These are phyloP conservation scores for Prenolepis imparis DNA, from an alignment of 2,888 invertebrate species.

Conservation along the genomic window DNA sequence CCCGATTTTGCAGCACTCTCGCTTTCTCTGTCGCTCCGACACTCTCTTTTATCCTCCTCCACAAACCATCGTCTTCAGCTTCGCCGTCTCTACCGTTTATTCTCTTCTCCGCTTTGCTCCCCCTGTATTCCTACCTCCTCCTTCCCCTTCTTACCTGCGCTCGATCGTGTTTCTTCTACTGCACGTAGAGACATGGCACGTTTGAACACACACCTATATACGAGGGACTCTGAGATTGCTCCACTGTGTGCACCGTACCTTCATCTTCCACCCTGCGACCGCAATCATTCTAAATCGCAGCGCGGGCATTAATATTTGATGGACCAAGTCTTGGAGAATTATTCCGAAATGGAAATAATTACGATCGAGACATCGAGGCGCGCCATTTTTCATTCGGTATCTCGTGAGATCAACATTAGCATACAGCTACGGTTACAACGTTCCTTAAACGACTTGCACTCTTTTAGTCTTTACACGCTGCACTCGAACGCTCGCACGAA, in stretches of 20 bases:
- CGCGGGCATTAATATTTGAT: slow-evolving; percentile 80
- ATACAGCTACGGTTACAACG: slow-evolving; percentile 19
- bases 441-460: slow-evolving; percentile 32
- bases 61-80: slow-evolving; percentile 42
- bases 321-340: slow-evolving; percentile 71
- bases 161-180: slow-evolving; percentile 55
- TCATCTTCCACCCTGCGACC: slow-evolving; percentile 69
- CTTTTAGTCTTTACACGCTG: slow-evolving; percentile 46
- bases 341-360: slow-evolving; percentile 74
- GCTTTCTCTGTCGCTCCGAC: slow-evolving; percentile 25
- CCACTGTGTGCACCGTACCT: slow-evolving; percentile 47
- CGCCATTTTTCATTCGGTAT: slow-evolving; percentile 41
- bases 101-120: not conserved
- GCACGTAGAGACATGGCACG: slow-evolving; percentile 56
- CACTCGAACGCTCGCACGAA: slow-evolving; percentile 33
- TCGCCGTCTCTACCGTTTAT: slow-evolving; percentile 55
- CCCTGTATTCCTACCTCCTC: slow-evolving; percentile 9
- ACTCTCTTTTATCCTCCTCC: slow-evolving; percentile 27
- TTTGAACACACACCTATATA: slow-evolving; percentile 52
- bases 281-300: slow-evolving; percentile 82
- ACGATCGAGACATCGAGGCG: slow-evolving; percentile 54
- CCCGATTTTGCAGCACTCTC: slow-evolving; percentile 36
- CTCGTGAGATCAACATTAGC: slow-evolving; percentile 32
- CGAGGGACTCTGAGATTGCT: slow-evolving; percentile 46
- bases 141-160: slow-evolving; percentile 33